Evolutionary conservation across 1,140 invertebrate species (phyloP), one percentile per base, ranked within the genome.

Genomic region (Whitmania pigra): DNA sequence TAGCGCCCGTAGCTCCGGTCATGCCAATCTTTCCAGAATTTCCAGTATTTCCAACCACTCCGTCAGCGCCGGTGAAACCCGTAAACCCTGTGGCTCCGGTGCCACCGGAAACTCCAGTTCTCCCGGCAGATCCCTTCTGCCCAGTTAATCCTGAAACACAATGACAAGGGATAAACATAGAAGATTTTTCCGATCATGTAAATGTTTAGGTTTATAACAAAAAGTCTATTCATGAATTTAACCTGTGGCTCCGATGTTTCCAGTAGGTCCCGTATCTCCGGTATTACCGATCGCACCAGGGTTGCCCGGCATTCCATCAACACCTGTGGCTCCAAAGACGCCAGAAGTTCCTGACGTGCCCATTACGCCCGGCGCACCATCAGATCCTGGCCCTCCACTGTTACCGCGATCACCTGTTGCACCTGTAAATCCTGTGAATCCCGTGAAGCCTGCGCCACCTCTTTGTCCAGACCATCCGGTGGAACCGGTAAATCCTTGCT

Each of bases 211-310:
- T 49, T 49, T 11, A 49, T 49, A 15, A 7, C 43, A 3, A 15
- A 11, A 49, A 1, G 15, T 49, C 15, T 49, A 1, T 11, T 4
- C 43, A 49, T 49, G 43, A 49, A 49, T 49, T 49, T 49, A 49
- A 49, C 43, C 43, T 49, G 43, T 49, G 43, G 43, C 43, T 17
- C 43, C 43, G 15, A 17, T 49, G 43, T 49, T 49, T 63, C 57
- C 57, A 13, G 57, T n/a, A 22, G 57, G 13, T n/a, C 57, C 57
- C 29, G 57, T 63, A 63, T 63, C 20, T 63, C 57, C 57, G 15
- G 57, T 63, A 63, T 63, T 31, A 18, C 57, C 57, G 0, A 63
- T 20, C 11, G 13, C 22, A 13, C 57, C 57, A 13, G 57, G 11
- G 29, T 13, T 63, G 18, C 57, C 57, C 3, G 13, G 57, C 29